Evolutionary conservation across 1,140 invertebrate species (phyloP).

Genomic region (Eumaeus atala): DNA sequence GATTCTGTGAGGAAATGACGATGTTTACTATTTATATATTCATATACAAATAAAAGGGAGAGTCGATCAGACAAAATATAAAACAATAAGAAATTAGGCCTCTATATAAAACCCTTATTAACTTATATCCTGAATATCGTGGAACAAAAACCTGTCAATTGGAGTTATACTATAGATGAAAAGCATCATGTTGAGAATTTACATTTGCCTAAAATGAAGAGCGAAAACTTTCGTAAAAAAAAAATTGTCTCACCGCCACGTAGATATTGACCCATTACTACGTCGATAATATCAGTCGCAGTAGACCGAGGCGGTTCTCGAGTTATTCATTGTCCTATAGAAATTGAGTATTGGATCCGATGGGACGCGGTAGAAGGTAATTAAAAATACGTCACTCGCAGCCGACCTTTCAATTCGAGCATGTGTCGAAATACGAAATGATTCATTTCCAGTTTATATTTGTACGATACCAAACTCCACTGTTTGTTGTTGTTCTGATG

Average conservation of each 20-base stretch:
- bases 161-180: no score
- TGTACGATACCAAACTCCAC: conserved; percentile 46
- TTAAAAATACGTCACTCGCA: conserved; percentile 73
- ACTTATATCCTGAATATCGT: no score
- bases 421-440: conserved; percentile 71
- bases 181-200: no score
- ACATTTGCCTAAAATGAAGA: no score
- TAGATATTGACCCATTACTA: conserved; percentile 10
- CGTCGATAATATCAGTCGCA: conserved; percentile 13
- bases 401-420: conserved; percentile 68
- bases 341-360: conserved; percentile 61
- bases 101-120: no score
- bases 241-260: background rate
- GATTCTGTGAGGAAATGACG: no score
- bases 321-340: conserved; percentile 65
- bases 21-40: no score
- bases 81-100: no score
- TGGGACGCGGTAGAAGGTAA: conserved; percentile 61
- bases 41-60: no score
- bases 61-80: no score
- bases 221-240: no score
- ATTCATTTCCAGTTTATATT: conserved; percentile 70
- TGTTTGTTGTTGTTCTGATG: conserved; percentile 51
- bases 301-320: conserved; percentile 31
- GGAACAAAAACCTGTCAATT: no score